These are phyloP conservation scores for Psammodynastes pulverulentus DNA, from an alignment of 2,113 vertebrate genomes.

Conservation along the genomic window DNA sequence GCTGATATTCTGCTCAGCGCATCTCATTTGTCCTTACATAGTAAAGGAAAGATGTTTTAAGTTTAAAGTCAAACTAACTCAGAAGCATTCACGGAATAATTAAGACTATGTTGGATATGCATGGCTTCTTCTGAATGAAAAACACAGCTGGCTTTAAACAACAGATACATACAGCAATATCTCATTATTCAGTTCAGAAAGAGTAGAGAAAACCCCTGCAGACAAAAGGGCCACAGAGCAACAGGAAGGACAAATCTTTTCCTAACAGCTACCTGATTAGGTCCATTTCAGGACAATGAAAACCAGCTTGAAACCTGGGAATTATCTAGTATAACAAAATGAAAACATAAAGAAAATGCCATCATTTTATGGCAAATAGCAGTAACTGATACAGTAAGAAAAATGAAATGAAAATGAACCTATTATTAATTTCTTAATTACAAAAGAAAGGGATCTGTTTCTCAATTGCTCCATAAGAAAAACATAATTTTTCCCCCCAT, in stretches of 20 bases:
- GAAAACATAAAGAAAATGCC: background rate
- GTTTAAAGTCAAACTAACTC: conserved; percentile 41
- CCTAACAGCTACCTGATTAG: conserved; percentile 16
- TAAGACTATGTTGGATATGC: conserved; percentile 34
- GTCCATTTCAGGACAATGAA: conserved; percentile 23
- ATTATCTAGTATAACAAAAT: conserved; percentile 12
- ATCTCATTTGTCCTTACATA: conserved; percentile 36
- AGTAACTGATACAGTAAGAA: background rate
- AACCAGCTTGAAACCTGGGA: conserved; percentile 19
- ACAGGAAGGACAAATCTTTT: conserved; percentile 13
- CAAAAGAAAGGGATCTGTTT: background rate
- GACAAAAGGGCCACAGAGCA: conserved; percentile 15
- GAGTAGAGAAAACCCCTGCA: conserved; percentile 23
- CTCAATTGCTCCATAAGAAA: background rate
- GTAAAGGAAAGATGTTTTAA: conserved; percentile 36
- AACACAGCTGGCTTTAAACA: conserved; percentile 41
- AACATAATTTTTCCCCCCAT: background rate
- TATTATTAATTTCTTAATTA: background rate
- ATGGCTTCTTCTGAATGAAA: conserved; percentile 34
- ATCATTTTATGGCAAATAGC: background rate
- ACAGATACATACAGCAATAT: background rate
- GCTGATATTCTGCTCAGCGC: conserved; percentile 15
- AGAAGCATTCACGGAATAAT: conserved; percentile 17
- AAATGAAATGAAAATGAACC: background rate
- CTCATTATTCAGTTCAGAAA: conserved; percentile 6